Percentiles rank a stretch among this genome's conserved stretches.
phyloP scores from a whole-genome alignment of 2,888 invertebrate species.

The Folsomia manolachei region DNA sequence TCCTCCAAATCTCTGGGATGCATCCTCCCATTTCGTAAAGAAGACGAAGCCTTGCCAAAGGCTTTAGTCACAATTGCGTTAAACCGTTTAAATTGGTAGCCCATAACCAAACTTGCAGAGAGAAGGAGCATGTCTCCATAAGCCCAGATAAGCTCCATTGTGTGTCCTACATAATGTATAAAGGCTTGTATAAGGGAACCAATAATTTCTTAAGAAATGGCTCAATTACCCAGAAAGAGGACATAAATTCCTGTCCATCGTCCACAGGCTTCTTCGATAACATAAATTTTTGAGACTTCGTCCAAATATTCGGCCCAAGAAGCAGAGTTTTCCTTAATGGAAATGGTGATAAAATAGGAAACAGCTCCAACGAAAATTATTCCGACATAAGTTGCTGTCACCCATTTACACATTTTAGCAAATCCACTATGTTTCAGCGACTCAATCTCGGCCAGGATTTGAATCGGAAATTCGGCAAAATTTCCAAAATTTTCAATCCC shows the following conservation, averaged over 20 bases:
- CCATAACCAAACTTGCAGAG: not conserved
- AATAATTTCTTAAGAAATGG: not conserved
- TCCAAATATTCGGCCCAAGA: constrained; percentile 20
- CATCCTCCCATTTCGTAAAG: not conserved
- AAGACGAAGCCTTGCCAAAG: not conserved
- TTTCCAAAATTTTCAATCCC: not conserved
- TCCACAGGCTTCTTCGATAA: constrained; percentile 16
- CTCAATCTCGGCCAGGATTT: not conserved
- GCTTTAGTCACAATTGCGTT: constrained; percentile 8
- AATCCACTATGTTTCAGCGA: not conserved
- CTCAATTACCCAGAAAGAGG: constrained; percentile 22
- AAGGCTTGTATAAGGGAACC: not conserved
- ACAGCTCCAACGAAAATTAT: constrained; percentile 22
- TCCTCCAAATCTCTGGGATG: constrained; percentile 21
- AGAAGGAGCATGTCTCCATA: constrained; percentile 30
- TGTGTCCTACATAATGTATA: constrained; percentile 14
- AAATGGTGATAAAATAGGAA: constrained; percentile 29
- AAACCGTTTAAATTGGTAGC: constrained; percentile 20
- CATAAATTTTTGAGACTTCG: constrained; percentile 26
- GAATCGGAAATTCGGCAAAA: not conserved
- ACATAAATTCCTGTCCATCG: constrained; percentile 37
- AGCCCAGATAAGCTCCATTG: constrained; percentile 25
- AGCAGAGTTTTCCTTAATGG: constrained; percentile 13
- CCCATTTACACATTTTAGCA: not conserved
- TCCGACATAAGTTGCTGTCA: constrained; percentile 10